A percentile compares a stretch with the other conserved stretches of the same genome.
These are phyloP conservation scores for Rotaria socialis DNA, from an alignment of 2,888 invertebrate species.

Conservation along the genomic window DNA sequence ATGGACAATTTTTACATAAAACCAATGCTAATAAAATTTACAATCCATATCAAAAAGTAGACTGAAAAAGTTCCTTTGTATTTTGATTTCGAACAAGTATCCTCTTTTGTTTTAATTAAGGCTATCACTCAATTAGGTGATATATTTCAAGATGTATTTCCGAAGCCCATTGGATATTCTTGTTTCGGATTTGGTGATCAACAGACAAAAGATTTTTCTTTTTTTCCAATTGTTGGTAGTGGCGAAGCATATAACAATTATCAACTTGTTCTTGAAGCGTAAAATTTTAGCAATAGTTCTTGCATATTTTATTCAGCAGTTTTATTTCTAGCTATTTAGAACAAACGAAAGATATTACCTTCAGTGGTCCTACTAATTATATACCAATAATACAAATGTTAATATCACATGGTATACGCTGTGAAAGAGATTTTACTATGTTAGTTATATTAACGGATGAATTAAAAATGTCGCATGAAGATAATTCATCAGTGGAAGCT, in stretches of 20 bases:
- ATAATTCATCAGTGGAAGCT: slow-evolving; percentile 60
- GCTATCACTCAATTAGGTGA: background rate
- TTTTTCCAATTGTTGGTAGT: slow-evolving; percentile 53
- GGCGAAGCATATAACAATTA: slow-evolving; percentile 52
- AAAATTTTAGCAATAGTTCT: slow-evolving; percentile 43
- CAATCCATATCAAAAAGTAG: slow-evolving; percentile 62
- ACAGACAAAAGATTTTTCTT: slow-evolving; percentile 52
- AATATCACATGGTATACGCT: slow-evolving; percentile 54
- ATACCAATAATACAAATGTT: slow-evolving; percentile 62
- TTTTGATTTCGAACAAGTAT: slow-evolving; percentile 51
- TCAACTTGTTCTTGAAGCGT: slow-evolving; percentile 39
- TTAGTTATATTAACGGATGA: slow-evolving; percentile 63
- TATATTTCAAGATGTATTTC: background rate
- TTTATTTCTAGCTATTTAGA: slow-evolving; percentile 57
- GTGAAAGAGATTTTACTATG: background rate
- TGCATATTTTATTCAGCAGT: background rate
- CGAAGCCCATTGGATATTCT: background rate
- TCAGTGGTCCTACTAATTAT: slow-evolving; percentile 63
- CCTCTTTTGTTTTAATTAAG: slow-evolving; percentile 33
- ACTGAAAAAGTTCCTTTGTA: slow-evolving; percentile 50
- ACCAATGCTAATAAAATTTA: slow-evolving; percentile 53
- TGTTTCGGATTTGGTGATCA: slow-evolving; percentile 56
- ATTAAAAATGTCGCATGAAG: slow-evolving; percentile 59
- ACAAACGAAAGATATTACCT: slow-evolving; percentile 57
- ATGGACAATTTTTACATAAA: slow-evolving; percentile 59